Base-by-base conservation (phyloP, 1,140 invertebrate species). In the Kradibia gibbosae region DNA sequence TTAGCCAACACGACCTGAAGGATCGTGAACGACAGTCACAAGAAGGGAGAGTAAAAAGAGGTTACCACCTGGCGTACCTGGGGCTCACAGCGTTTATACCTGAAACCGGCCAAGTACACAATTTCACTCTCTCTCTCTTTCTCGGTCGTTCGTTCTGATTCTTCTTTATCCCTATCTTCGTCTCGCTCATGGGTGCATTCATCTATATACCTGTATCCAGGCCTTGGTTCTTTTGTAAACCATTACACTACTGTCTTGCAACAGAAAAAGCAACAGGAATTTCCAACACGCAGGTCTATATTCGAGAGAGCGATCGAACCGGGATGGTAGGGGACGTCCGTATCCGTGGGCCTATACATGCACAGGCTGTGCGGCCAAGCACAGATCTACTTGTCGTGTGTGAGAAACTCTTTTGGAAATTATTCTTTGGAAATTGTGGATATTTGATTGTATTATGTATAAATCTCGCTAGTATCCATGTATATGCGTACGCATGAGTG, bases 61-160 rank as follows among this genome's bases (percentile, higher is more conserved):
- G 86, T 88, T 88, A 88, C 87, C 90, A 91, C 90, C 90, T 91
- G 90, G 89, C 88, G 85, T 90, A 89, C 88, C 87, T 89, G 87
- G 87, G 86, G 87, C 82, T 85, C 87, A 89, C 83, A 85, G n/a
- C 71, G 45, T 74, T 71, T 87, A 88, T 81, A 88, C 86, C 87
- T 88, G 89, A 89, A 88, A 89, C 86, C 86, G 85, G 83, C 85
- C 81, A 84, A 85, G 81, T 85, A 77, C 84, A 82, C 84, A 84
- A 85, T 87, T 89, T 39, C 86, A 85, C 88, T 84, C 85, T 77
- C 85, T 83, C 87, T 60, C 62, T 70, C 45, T 17, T 34, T 76
- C 22, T 62, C n/a, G 2, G 10, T 8, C 8, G 4, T 25, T 15
- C 28, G n/a, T n/a, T 85, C 88, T 84, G 86, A 80, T 84, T 84